Conservation (phyloP, 2,797 vertebrate genomes). For the Vireo griseus region DNA sequence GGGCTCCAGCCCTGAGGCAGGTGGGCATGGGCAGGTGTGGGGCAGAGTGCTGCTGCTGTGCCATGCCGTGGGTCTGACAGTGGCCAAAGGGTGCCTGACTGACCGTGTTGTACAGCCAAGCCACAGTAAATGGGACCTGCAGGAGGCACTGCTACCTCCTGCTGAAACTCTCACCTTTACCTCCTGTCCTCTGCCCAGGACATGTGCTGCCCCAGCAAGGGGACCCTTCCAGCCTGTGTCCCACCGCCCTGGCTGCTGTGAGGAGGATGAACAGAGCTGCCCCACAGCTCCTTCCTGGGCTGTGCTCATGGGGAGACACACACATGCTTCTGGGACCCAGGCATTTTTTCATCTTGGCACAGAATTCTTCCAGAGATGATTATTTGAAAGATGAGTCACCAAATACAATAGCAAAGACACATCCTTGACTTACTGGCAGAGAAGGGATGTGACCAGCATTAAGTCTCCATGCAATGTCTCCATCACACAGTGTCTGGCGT, state of each 20-base stretch:
- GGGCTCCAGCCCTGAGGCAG: background rate
- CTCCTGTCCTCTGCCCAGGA: background rate
- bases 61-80: accelerated
- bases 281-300: background rate
- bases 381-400: constrained; percentile 65
- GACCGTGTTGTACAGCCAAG: background rate
- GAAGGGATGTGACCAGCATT: constrained; percentile 64
- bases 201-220: accelerated
- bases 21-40: accelerated
- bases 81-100: background rate
- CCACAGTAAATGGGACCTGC: accelerated
- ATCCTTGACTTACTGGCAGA: constrained; percentile 63
- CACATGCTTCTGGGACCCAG: background rate
- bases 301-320: background rate
- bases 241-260: accelerated
- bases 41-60: background rate
- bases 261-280: background rate
- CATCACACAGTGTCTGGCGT: constrained; percentile 51
- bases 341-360: constrained; percentile 33
- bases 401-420: constrained; percentile 63
- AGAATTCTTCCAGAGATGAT: constrained; percentile 51
- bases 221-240: accelerated
- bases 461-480: constrained; percentile 43
- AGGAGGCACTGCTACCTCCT: background rate
- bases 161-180: background rate